These are phyloP conservation scores for Istiophorus platypterus DNA, from an alignment of 2,113 vertebrate genomes.

Conservation along the genomic window DNA sequence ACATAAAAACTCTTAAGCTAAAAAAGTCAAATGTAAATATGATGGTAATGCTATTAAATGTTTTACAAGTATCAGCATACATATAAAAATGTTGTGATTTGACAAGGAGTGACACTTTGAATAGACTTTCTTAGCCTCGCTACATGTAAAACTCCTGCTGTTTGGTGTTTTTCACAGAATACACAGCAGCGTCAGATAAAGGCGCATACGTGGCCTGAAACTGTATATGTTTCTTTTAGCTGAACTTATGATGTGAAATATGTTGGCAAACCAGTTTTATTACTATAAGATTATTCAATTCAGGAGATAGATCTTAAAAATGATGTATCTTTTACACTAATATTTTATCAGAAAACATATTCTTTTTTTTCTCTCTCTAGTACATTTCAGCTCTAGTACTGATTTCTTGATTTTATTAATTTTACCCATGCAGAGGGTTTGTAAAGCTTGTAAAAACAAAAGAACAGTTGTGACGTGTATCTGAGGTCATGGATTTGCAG, in stretches of 20 bases:
- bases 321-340: not conserved
- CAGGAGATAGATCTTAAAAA: not conserved
- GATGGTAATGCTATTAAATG: not conserved
- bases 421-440: conserved; percentile 20
- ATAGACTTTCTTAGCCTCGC: no score
- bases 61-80: not conserved
- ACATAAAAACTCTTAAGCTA: no score
- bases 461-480: conserved; percentile 40
- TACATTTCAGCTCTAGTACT: not conserved
- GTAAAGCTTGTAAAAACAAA: conserved; percentile 41
- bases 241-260: not conserved
- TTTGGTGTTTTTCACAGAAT: no score
- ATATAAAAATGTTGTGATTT: not conserved
- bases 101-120: not conserved
- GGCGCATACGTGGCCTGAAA: not conserved
- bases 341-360: no score
- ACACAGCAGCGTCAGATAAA: not conserved
- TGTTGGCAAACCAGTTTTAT: not conserved
- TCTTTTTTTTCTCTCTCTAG: not conserved
- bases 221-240: not conserved
- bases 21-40: no score
- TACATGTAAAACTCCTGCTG: no score
- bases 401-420: not conserved
- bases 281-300: not conserved
- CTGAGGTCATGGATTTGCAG: conserved; percentile 32